phyloP scores from a whole-genome alignment of 2,888 invertebrate species.

The Agrenia bidenticulata region DNA sequence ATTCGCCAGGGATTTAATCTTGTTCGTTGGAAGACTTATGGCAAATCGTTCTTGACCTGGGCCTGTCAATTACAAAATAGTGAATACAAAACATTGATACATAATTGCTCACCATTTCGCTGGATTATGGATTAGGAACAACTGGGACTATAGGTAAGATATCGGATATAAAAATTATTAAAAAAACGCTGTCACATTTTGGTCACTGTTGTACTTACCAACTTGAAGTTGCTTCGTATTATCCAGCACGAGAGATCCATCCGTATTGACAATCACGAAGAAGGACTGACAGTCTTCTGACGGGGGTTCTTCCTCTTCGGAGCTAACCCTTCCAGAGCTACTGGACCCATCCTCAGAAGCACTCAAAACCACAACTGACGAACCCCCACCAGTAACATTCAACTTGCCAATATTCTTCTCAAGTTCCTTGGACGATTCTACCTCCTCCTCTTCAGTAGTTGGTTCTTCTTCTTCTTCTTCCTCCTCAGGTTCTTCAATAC shows the following conservation, averaged over 20 bases:
- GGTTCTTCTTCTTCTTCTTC: too few relatives aligned
- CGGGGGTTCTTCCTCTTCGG: slow-evolving; percentile 16
- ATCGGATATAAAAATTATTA: too few relatives aligned
- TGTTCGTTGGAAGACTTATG: slow-evolving; percentile 44
- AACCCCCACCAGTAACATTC: background rate
- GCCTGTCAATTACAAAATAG: too few relatives aligned
- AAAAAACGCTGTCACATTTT: too few relatives aligned
- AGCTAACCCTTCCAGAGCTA: slow-evolving; percentile 11
- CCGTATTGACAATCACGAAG: slow-evolving; percentile 80
- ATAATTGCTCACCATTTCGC: too few relatives aligned
- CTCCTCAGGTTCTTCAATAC: too few relatives aligned
- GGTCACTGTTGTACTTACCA: background rate
- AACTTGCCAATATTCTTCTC: background rate
- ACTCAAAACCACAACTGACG: background rate
- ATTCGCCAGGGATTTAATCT: slow-evolving; percentile 41
- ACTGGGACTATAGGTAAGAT: too few relatives aligned
- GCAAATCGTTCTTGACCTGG: slow-evolving; percentile 34
- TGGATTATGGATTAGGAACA: too few relatives aligned
- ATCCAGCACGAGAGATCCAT: slow-evolving; percentile 79
- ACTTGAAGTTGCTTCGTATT: slow-evolving; percentile 5
- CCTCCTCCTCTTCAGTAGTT: background rate
- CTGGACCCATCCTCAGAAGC: background rate
- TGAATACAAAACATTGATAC: too few relatives aligned
- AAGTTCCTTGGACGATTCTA: background rate
- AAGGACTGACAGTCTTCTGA: slow-evolving; percentile 21